Conservation (phyloP, 35 echinoderm and acorn worm genomes). For the Strongylocentrotus purpuratus region DNA sequence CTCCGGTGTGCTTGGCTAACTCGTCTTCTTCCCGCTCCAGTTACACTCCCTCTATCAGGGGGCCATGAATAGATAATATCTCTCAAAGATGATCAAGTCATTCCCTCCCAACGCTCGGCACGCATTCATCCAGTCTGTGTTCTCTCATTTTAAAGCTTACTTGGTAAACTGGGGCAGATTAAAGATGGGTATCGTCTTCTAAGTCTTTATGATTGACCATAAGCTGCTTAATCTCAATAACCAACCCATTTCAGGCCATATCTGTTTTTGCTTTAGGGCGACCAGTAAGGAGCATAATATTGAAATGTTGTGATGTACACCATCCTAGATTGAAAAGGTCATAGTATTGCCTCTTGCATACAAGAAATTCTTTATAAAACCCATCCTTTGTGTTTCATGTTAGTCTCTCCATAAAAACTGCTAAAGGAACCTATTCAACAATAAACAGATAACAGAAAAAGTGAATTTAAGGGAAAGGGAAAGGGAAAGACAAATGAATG, state of each 20-base stretch:
- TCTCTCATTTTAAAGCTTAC: neutral
- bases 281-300: neutral
- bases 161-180: neutral
- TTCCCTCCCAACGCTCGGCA: neutral
- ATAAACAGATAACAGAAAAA: too few species aligned
- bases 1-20: neutral
- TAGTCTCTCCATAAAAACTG: too few species aligned
- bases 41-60: neutral
- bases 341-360: neutral
- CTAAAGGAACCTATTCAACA: too few species aligned
- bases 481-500: too few species aligned
- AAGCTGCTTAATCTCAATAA: neutral
- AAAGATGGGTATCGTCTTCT: neutral
- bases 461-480: too few species aligned
- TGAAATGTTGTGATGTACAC: neutral
- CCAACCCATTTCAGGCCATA: neutral
- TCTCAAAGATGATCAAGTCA: neutral
- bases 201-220: neutral
- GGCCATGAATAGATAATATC: slow-evolving; percentile 17
- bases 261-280: neutral
- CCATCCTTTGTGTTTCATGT: too few species aligned
- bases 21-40: neutral
- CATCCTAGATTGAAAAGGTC: neutral
- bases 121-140: neutral
- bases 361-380: too few species aligned